phyloP scores from a whole-genome alignment of 2,797 vertebrate species.

The Alcedo quadribrachys region DNA sequence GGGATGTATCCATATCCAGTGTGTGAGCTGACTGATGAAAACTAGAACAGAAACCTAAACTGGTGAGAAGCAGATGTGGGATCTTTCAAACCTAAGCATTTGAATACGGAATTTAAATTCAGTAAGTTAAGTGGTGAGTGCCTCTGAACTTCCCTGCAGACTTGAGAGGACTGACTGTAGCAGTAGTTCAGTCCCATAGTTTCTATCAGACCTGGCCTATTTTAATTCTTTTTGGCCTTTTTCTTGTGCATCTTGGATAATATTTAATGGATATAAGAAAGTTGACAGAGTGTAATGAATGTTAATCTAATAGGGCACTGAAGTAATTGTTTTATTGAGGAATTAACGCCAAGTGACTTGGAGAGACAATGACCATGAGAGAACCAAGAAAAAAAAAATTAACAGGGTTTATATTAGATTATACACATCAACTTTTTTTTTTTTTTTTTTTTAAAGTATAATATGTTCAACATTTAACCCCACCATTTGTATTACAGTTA shows the following conservation, averaged over 20 bases:
- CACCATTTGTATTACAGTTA: neutral
- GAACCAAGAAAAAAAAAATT: conserved; percentile 29
- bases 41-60: neutral
- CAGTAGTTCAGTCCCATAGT: neutral
- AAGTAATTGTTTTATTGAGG: conserved; percentile 5
- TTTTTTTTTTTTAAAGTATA: neutral
- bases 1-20: neutral
- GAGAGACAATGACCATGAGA: neutral
- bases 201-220: neutral
- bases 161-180: neutral
- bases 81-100: neutral
- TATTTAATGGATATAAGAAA: neutral
- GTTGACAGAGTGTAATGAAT: neutral
- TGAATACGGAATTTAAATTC: neutral
- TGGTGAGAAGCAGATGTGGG: neutral
- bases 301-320: neutral
- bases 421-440: neutral
- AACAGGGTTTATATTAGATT: conserved; percentile 22
- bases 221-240: neutral
- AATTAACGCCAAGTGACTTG: neutral
- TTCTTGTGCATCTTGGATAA: neutral
- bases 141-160: neutral
- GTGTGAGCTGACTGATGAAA: neutral
- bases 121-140: neutral
- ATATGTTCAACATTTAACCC: neutral